Conservation (phyloP, 2,113 vertebrate genomes). For the Cyprinodon tularosa region DNA sequence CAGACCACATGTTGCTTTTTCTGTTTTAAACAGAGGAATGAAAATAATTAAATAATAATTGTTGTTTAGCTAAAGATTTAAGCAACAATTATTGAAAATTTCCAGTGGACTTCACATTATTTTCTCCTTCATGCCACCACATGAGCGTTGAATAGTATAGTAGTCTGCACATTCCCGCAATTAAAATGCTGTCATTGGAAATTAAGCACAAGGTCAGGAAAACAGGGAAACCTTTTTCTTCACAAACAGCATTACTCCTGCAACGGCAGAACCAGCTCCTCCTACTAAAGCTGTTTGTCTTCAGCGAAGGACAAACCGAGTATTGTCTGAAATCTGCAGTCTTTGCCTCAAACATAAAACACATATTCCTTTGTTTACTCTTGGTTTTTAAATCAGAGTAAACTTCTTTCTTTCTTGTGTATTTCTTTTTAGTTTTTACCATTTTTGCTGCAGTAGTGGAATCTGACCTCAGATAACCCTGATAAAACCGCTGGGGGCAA, state of each 20-base stretch:
- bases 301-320: constrained; percentile 1
- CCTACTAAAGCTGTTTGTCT: background rate
- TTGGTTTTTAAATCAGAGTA: background rate
- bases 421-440: background rate
- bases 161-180: no score
- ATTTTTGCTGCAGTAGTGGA: background rate
- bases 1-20: no score
- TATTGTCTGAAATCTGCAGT: background rate
- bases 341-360: background rate
- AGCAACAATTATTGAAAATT: no score
- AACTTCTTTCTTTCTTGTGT: background rate
- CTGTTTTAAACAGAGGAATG: no score
- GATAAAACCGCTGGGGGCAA: no score
- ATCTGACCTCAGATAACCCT: no score
- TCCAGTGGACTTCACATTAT: no score
- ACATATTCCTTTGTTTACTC: background rate
- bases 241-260: background rate
- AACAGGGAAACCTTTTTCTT: background rate
- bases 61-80: no score
- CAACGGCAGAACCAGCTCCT: background rate
- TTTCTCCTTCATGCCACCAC: no score
- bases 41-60: no score
- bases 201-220: background rate
- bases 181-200: background rate
- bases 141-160: no score